Evolutionary conservation across 2,888 invertebrate genomes (phyloP), one percentile per base, ranked within the genome.

Genomic region (Aspidiotus destructor): DNA sequence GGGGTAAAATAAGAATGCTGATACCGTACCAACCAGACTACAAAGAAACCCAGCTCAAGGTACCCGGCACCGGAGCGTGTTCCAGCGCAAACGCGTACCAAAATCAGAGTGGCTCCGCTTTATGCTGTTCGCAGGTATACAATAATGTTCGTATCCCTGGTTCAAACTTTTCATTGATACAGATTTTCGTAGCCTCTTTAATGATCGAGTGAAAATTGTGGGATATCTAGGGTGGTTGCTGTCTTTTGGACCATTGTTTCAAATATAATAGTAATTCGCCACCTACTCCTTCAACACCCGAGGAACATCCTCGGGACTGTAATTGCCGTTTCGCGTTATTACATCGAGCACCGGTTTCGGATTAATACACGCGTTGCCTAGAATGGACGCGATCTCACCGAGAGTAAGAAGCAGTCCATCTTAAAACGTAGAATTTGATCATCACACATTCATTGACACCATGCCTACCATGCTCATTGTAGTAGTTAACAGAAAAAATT

Each of bases 1-100:
- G 89, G 90, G 90, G 90, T 69, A 91, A 91, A 79, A 91, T 91
- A 71, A 84, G 92, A 60, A 92, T 92, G 92, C 81, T 93, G 73
- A 82, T 92, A 73, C 92, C 92, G 7, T 92, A 92, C 77, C 92
- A 92, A 75, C 92, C 92, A 11, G 91, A 92, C 77, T 92, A 92
- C 78, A 92, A 92, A 76, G 85, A 85, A 73, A 92, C 92, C 74
- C 91, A 92, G 76, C 79, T 92, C 64, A 91, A 92, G 81, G 86
- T 86, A 48, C 87, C 87, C 7, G 86, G 86, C 8, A 84, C 86
- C 0, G 85, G 85, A 0, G 85, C 84, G 5, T 87, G 87, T 76
- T 81, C 84, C 41, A 83, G 84, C 57, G 79, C 82, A 10, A 77
- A 77, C 41, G 79, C 80, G 13, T 77, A 80, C 53, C 81, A 81